Base-by-base conservation (phyloP, 37 sponge, comb jelly and placozoan genomes). In the Spongia lamella region DNA sequence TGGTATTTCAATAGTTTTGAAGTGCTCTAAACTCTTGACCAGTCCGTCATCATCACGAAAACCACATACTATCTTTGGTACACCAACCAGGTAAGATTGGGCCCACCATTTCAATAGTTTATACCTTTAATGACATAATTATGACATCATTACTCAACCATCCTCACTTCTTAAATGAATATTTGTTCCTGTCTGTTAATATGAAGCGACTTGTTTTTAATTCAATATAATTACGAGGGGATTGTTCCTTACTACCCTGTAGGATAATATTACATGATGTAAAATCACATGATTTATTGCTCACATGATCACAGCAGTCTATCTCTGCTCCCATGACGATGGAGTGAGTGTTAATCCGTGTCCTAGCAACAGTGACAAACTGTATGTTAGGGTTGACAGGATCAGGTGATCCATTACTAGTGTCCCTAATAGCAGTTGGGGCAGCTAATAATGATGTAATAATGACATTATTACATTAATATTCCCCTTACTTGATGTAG, bases 101-200 rank as follows among this genome's bases (percentile, higher is more conserved):
- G 87, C 90, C 94, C 94, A 93, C 87, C 87, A 89, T 38, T 89
- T 89, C 72, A 89, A 49, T 25, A 93, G 70, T 63, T 93, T 93
- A 78, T 76, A 64, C 38, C 92, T 86, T 31, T 20, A 56, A 15
- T 35, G 27, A 4, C 47, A 43, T 43, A 43, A 43, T 43, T 43
- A 9, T 43, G 9, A 43, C 47, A 43, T 43, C 9, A 9, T 43
- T 43, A 9, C 9, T 43, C 47, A 43, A 43, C 47, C 9, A 43
- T 35, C 21, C 58, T 70, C 52, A 91, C 93, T 70, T 84, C 62
- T 68, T 82, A 55, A 93, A 89, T 29, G 76, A 77, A 30, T 69
- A 58, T 60, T 87, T 86, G 63, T 93, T 89, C 55, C 84, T 69
- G 56, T 89, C 90, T 26, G 86, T 86, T 33, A 75, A 75, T 24